Percentiles rank a stretch among this genome's conserved stretches.
phyloP scores from a whole-genome alignment of 2,113 vertebrate species.

The Anarrhichthys ocellatus region DNA sequence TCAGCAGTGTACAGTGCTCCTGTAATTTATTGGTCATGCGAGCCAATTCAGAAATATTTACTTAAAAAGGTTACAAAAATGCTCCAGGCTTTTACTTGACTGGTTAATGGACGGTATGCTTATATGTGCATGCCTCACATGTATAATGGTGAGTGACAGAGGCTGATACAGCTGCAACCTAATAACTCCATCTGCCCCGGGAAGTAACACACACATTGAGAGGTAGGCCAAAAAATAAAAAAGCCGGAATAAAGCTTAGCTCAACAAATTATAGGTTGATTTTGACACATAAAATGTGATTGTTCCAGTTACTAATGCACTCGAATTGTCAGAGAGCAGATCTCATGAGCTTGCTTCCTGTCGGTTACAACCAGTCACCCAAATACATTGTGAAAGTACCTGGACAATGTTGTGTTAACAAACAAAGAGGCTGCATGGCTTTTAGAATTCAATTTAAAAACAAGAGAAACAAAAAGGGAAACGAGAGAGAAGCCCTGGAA shows the following conservation, averaged over 20 bases:
- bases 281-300: slow-evolving; percentile 25
- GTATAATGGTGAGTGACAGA: slow-evolving; percentile 22
- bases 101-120: slow-evolving; percentile 28
- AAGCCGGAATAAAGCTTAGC: neutral
- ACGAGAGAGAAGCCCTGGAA: neutral
- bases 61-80: slow-evolving; percentile 1
- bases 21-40: neutral
- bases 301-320: neutral
- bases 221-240: neutral
- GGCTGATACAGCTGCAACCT: slow-evolving; percentile 20
- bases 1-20: neutral
- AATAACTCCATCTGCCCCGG: neutral
- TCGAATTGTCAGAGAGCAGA: slow-evolving; percentile 15
- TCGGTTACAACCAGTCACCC: slow-evolving; percentile 25
- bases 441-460: slow-evolving; percentile 25
- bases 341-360: slow-evolving; percentile 38
- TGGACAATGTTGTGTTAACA: slow-evolving; percentile 40
- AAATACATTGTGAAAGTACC: slow-evolving; percentile 41
- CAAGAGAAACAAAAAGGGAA: neutral
- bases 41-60: slow-evolving; percentile 3
- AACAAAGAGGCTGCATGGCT: slow-evolving; percentile 14
- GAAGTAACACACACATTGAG: slow-evolving; percentile 9
- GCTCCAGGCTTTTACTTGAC: neutral
- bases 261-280: slow-evolving; percentile 19
- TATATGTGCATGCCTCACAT: slow-evolving; percentile 18